Evolutionary conservation across 2,888 invertebrate species (phyloP).

Genomic region (Drosophila kanekoi): DNA sequence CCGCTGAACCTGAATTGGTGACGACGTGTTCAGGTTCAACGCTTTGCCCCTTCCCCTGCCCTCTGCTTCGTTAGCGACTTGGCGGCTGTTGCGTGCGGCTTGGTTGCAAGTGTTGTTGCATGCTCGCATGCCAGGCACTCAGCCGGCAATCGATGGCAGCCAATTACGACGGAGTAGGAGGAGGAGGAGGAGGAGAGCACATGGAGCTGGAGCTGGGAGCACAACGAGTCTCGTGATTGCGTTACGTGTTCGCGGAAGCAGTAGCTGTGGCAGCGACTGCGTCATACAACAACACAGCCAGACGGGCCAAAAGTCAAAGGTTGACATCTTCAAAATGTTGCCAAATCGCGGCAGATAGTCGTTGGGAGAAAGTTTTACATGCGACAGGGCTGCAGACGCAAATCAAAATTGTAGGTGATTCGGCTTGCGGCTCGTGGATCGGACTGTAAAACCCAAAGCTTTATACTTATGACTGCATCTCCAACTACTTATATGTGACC

Average conservation of each 20-base stretch:
- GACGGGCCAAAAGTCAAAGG: conserved; percentile 45
- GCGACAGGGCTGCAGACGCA: too few relatives aligned
- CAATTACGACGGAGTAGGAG: conserved; percentile 38
- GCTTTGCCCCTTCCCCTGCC: conserved; percentile 34
- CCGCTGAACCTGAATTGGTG: conserved; percentile 64
- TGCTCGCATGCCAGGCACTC: conserved; percentile 42
- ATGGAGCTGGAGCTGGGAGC: conserved; percentile 5
- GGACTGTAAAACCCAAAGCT: too few relatives aligned
- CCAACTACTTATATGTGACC: too few relatives aligned
- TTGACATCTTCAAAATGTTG: conserved; percentile 28
- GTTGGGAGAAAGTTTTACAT: conserved; percentile 36
- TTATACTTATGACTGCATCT: too few relatives aligned
- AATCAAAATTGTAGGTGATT: too few relatives aligned
- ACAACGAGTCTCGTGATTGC: conserved; percentile 17
- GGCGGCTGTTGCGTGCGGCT: conserved; percentile 45
- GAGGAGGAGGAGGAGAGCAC: background rate
- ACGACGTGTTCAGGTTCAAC: conserved; percentile 71
- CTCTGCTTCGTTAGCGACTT: background rate
- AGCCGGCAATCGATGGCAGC: conserved; percentile 38
- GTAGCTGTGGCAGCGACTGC: conserved; percentile 10
- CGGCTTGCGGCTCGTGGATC: too few relatives aligned
- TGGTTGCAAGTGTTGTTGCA: conserved; percentile 49
- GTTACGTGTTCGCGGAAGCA: conserved; percentile 51
- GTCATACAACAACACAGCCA: conserved; percentile 2
- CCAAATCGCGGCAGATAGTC: conserved; percentile 39